Percentiles rank a stretch among this genome's conserved stretches.
Conservation (phyloP, 2,888 invertebrate species). For the Parapristionchus giblindavisi region DNA sequence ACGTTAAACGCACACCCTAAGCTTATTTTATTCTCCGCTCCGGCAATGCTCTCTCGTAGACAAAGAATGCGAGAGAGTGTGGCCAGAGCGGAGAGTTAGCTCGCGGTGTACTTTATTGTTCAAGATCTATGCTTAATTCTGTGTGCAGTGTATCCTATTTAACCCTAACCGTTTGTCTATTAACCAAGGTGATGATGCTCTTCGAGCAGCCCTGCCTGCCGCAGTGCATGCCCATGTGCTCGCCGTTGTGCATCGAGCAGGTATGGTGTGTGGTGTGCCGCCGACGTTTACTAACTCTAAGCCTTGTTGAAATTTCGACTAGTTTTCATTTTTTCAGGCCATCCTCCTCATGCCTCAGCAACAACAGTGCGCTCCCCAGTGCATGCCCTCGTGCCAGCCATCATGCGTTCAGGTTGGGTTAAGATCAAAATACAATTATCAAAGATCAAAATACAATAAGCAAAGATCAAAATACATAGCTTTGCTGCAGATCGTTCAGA, state of each 20-base stretch:
- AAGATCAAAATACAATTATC: not conserved
- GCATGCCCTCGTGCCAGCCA: slow-evolving; percentile 53
- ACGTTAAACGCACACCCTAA: too few relatives aligned
- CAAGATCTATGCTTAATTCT: too few relatives aligned
- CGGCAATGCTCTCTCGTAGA: too few relatives aligned
- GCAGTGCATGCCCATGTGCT: slow-evolving; percentile 61
- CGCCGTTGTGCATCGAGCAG: slow-evolving; percentile 53
- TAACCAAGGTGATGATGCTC: slow-evolving; percentile 42
- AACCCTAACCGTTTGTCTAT: too few relatives aligned
- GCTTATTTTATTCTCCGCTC: too few relatives aligned
- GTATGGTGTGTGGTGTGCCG: slow-evolving; percentile 34
- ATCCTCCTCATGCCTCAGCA: slow-evolving; percentile 52
- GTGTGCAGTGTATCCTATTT: too few relatives aligned
- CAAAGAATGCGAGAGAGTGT: too few relatives aligned
- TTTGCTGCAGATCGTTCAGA: too few relatives aligned
- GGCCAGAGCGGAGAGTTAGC: too few relatives aligned
- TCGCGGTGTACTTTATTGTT: too few relatives aligned
- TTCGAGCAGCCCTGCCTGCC: slow-evolving; percentile 50
- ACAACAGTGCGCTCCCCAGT: slow-evolving; percentile 50
- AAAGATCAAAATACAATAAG: too few relatives aligned
- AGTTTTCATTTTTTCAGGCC: slow-evolving; percentile 21
- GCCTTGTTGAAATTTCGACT: not conserved
- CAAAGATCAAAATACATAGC: too few relatives aligned
- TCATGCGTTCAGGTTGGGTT: slow-evolving; percentile 28
- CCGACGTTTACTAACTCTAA: slow-evolving; percentile 15